phyloP scores from a whole-genome alignment of 2,888 invertebrate genomes.

The Polydesmus complanatus region DNA sequence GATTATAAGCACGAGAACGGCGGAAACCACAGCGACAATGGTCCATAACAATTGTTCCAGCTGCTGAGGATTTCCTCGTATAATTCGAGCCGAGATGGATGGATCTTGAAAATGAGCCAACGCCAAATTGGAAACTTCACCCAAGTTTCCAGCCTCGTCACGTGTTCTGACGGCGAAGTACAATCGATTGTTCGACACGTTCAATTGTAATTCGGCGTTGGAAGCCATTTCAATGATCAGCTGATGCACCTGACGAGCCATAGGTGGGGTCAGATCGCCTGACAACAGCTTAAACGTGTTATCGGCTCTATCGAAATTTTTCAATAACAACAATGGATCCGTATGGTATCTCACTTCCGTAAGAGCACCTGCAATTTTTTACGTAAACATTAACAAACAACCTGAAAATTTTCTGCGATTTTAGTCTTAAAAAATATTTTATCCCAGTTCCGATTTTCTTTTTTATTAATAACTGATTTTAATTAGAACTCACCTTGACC shows the following conservation, averaged over 20 bases:
- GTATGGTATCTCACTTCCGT: constrained; percentile 16
- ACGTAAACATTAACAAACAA: background rate
- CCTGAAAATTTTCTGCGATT: background rate
- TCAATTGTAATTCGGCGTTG: background rate
- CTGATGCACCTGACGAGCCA: background rate
- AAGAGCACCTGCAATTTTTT: constrained; percentile 11
- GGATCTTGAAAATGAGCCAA: constrained; percentile 12
- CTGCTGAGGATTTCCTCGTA: background rate
- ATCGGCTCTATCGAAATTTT: constrained; percentile 7
- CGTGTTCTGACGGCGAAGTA: constrained; percentile 8
- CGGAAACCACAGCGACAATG: background rate
- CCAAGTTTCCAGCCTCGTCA: background rate
- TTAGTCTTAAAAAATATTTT: background rate
- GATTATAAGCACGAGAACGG: constrained; percentile 3
- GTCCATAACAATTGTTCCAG: constrained; percentile 1
- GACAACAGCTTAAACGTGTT: background rate
- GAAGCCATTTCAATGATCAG: background rate
- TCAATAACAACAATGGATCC: constrained; percentile 8
- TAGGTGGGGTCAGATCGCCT: background rate
- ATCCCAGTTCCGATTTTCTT: too few relatives aligned
- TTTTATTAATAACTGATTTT: background rate
- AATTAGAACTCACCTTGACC: constrained; percentile 2
- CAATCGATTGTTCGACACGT: background rate
- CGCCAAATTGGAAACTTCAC: constrained; percentile 7
- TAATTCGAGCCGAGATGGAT: background rate